Base-by-base conservation (phyloP, 1,140 invertebrate species). In the Lamellibrachia luymesi region DNA sequence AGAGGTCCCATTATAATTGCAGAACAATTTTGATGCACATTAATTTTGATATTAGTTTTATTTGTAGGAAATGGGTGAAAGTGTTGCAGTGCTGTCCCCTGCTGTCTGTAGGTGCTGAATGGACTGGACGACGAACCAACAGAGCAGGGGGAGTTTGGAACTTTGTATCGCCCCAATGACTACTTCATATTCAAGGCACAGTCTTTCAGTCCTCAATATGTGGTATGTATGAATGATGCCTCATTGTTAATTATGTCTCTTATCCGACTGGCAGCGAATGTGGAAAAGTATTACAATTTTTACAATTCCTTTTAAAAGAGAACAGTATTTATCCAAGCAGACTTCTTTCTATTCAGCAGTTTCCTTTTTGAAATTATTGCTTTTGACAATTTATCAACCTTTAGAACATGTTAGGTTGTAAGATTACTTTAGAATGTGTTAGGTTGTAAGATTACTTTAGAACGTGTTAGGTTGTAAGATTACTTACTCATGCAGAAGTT, bases 101-200 rank as follows among this genome's bases (percentile, higher is more conserved):
- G 10, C 38, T 94, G 64, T 94, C 92, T 94, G 80, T 91, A 96
- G 96, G 95, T 95, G 38, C 97, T 98, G 97, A 97, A 97, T 94
- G 97, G 97, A 93, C 96, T 97, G 51, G 97, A 98, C 93, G 97
- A 97, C 95, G 96, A 96, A 64, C 97, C 98, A 93, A 96, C 97
- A 93, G 95, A 96, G 8, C 98, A 99, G 96, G 97, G 97, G 90
- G 98, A 98, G 95, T 99, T 98, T 97, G 98, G 98, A 50, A 97
- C 97, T 92, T 96, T 97, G 91, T 98, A 98, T 95, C 94, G 95
- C 80, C 97, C 97, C 92, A 97, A 97, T 94, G 98, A 98, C 95
- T 97, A 98, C 96, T 96, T 99, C 49, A 97, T 98, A 93, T 98
- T 99, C 95, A 98, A 98, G 97, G 97, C 98, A 64, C 97, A 97